Percentiles rank a stretch among this genome's conserved stretches.
Evolutionary conservation across 2,888 invertebrate species (phyloP).

Genomic region (Hecatera dysodea): DNA sequence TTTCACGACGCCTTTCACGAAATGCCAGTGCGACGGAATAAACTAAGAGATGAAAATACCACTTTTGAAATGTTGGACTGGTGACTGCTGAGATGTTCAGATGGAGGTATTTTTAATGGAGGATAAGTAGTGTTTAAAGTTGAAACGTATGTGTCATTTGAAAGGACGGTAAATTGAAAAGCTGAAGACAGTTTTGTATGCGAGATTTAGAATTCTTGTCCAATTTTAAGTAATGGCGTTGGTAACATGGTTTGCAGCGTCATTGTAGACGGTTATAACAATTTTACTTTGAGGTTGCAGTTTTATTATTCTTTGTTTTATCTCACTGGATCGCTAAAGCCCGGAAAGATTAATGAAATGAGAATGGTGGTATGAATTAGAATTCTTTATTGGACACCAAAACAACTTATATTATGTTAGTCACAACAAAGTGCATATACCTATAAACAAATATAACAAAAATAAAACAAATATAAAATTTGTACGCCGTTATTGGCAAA

Average conservation of each 20-base stretch:
- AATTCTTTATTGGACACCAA: too few relatives aligned
- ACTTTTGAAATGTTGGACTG: slow-evolving; percentile 52
- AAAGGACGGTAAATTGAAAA: not conserved
- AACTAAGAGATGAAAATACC: slow-evolving; percentile 52
- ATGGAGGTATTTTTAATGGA: slow-evolving; percentile 33
- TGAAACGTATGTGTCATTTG: not conserved
- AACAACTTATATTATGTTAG: too few relatives aligned
- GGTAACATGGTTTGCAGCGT: not conserved
- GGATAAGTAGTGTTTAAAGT: slow-evolving; percentile 13
- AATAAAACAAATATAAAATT: too few relatives aligned
- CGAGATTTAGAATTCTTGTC: not conserved
- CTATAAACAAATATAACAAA: too few relatives aligned
- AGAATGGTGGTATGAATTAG: too few relatives aligned
- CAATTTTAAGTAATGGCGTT: not conserved
- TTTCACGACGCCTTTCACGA: slow-evolving; percentile 66
- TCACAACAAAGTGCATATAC: too few relatives aligned
- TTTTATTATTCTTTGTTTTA: not conserved
- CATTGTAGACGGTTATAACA: too few relatives aligned
- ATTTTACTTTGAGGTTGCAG: not conserved
- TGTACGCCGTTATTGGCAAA: too few relatives aligned
- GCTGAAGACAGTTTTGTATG: not conserved
- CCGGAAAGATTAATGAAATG: too few relatives aligned
- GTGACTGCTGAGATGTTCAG: slow-evolving; percentile 5
- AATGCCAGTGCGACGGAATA: slow-evolving; percentile 50
- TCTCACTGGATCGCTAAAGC: too few relatives aligned